phyloP scores from a whole-genome alignment of 2,113 vertebrate genomes.

The Rousettus leschenaultii region DNA sequence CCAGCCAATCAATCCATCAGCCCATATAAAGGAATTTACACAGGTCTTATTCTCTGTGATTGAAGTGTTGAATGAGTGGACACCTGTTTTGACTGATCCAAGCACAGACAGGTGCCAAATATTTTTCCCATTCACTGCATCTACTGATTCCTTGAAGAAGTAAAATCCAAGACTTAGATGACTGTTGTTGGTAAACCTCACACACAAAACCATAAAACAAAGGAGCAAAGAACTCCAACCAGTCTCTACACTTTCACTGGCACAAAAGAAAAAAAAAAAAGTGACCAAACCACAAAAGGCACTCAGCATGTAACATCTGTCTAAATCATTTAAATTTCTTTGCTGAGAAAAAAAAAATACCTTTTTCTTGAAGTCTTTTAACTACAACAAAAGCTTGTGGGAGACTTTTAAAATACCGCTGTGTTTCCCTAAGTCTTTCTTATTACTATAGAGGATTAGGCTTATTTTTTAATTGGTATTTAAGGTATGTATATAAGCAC shows the following conservation, averaged over 20 bases:
- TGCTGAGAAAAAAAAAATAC: neutral
- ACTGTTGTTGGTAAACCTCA: neutral
- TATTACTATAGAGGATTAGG: neutral
- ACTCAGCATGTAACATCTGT: neutral
- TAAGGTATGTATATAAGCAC: neutral
- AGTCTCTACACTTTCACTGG: neutral
- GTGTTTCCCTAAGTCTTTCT: conserved; percentile 34
- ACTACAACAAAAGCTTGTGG: conserved; percentile 11
- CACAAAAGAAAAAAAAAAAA: neutral
- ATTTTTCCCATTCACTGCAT: neutral
- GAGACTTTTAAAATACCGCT: conserved; percentile 21
- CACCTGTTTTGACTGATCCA: fast-evolving
- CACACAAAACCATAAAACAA: neutral
- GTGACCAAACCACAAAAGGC: neutral
- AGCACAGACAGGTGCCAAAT: fast-evolving
- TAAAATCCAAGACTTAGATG: neutral
- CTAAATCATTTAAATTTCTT: neutral
- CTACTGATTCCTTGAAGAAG: neutral
- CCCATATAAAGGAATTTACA: neutral
- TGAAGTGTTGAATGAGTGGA: neutral
- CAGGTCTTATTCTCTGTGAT: neutral
- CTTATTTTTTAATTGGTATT: conserved; percentile 28
- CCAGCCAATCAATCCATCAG: neutral
- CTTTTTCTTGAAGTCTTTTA: neutral
- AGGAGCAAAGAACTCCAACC: neutral